Evolutionary conservation across 2,113 vertebrate species (phyloP).

Genomic region (Atlantisia rogersi): DNA sequence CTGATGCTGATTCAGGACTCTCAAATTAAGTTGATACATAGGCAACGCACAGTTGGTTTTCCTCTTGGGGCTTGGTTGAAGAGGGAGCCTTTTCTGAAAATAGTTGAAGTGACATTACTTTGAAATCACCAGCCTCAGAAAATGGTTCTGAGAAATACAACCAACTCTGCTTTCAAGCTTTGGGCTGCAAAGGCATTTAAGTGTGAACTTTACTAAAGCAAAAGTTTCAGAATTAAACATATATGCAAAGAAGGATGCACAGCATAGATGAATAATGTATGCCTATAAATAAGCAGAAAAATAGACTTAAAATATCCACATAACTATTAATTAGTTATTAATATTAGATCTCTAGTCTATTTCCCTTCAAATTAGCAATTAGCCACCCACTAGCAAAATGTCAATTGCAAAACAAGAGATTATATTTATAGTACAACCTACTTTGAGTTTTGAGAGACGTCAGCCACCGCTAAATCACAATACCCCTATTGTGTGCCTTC

Average conservation of each 20-base stretch:
- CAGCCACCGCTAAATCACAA: conserved; percentile 45
- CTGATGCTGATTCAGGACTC: not conserved
- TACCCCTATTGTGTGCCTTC: conserved; percentile 27
- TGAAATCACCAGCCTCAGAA: not conserved
- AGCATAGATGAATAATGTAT: conserved; percentile 35
- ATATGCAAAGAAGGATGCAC: not conserved
- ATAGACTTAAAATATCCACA: conserved; percentile 51
- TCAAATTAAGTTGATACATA: not conserved
- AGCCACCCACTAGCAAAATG: conserved; percentile 71
- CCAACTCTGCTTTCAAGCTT: not conserved
- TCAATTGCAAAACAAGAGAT: conserved; percentile 60
- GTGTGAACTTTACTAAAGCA: not conserved
- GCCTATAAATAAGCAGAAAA: conserved; percentile 66
- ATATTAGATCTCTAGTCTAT: conserved; percentile 67
- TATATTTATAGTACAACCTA: conserved; percentile 59
- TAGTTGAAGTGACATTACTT: not conserved
- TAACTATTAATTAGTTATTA: conserved; percentile 71
- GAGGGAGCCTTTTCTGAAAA: not conserved
- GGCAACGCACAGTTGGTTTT: not conserved
- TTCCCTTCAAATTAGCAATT: conserved; percentile 68
- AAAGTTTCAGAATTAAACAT: conserved; percentile 15
- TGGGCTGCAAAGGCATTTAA: not conserved
- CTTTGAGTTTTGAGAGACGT: conserved; percentile 32
- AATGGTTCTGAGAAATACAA: not conserved
- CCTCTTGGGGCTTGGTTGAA: not conserved